A percentile compares a stretch with the other conserved stretches of the same genome.
These are phyloP conservation scores for Porphyrio hochstetteri DNA, from an alignment of 2,113 vertebrate genomes.

Conservation along the genomic window DNA sequence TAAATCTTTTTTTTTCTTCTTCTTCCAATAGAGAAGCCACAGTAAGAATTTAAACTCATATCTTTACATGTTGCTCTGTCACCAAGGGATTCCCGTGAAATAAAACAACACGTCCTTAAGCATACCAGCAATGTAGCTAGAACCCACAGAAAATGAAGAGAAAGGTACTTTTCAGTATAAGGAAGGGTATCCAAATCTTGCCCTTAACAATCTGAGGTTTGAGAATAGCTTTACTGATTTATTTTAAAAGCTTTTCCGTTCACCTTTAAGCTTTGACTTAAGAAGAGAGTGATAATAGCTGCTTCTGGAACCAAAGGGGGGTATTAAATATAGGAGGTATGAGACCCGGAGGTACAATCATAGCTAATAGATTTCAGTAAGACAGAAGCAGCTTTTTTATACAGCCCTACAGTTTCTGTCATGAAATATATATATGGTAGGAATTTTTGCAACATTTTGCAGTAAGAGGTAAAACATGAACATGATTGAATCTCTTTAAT, in stretches of 20 bases:
- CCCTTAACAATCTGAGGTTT: constrained; percentile 11
- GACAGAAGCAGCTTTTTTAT: constrained; percentile 53
- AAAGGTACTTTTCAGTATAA: background rate
- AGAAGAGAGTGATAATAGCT: constrained; percentile 47
- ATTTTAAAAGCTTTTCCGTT: constrained; percentile 67
- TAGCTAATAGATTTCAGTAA: constrained; percentile 66
- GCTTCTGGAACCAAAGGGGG: constrained; percentile 39
- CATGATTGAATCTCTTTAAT: constrained; percentile 64
- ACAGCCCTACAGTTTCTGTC: background rate
- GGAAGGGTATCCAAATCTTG: constrained; percentile 20
- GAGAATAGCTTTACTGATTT: constrained; percentile 49
- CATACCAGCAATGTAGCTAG: background rate
- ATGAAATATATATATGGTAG: background rate
- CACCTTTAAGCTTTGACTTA: constrained; percentile 68
- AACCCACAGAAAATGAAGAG: background rate
- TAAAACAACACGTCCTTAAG: background rate
- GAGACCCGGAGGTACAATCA: constrained; percentile 48
- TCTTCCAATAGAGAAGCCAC: background rate
- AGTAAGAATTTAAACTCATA: background rate
- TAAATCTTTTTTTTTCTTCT: background rate
- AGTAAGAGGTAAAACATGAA: constrained; percentile 30
- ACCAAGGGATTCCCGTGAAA: background rate
- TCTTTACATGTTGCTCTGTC: background rate
- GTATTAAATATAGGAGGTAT: constrained; percentile 51
- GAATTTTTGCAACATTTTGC: constrained; percentile 6